phyloP scores from a whole-genome alignment of 2,113 vertebrate genomes.

The Stigmatopora argus region DNA sequence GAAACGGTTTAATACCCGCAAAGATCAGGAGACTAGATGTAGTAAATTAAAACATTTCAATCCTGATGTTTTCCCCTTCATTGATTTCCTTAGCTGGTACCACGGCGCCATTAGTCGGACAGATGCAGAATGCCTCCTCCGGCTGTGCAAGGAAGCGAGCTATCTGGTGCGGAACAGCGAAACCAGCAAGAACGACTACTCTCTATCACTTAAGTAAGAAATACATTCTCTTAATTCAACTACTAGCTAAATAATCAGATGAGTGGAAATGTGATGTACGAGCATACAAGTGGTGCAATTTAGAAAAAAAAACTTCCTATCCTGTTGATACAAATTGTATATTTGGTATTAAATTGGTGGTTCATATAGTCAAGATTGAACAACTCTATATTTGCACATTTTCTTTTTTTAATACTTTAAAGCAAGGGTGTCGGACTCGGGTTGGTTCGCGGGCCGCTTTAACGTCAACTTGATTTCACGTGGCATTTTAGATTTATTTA shows the following conservation, averaged over 20 bases:
- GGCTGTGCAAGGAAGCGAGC: conserved; percentile 95
- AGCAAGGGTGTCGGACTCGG: too few species aligned
- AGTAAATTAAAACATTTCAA: too few species aligned
- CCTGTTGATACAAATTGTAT: background rate
- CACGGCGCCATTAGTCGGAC: conserved; percentile 94
- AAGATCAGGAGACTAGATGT: background rate
- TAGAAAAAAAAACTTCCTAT: too few species aligned
- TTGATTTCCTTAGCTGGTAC: conserved; percentile 81
- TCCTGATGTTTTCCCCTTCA: too few species aligned
- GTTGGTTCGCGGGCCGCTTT: too few species aligned
- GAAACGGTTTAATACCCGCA: background rate
- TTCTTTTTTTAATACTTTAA: background rate
- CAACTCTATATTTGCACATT: background rate
- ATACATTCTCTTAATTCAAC: background rate
- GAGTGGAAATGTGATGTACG: background rate
- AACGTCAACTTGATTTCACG: too few species aligned
- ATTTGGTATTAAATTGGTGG: background rate
- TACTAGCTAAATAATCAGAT: background rate
- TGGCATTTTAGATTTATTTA: too few species aligned
- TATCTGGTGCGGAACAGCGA: conserved; percentile 98
- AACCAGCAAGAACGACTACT: conserved; percentile 97
- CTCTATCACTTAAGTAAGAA: conserved; percentile 96
- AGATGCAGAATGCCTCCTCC: conserved; percentile 88
- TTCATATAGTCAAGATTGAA: background rate
- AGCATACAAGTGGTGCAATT: background rate